Conservation (phyloP, 1,140 invertebrate species). For the Planococcus citri region DNA sequence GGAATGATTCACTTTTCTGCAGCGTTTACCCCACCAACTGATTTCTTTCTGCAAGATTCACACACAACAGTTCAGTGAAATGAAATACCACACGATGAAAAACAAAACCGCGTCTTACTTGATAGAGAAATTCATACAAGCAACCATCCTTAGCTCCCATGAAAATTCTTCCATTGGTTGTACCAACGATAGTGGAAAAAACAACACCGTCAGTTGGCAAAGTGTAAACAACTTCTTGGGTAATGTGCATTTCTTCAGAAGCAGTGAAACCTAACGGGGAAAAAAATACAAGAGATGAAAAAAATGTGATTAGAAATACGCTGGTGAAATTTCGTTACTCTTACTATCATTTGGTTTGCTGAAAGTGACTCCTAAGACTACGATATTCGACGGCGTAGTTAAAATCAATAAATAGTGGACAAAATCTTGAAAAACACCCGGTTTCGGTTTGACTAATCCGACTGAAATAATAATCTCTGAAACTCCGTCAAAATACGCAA, state of each 20-base stretch:
- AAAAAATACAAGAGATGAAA: not conserved
- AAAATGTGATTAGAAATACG: not conserved
- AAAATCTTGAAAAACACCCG: conserved; percentile 73
- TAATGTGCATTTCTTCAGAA: conserved; percentile 72
- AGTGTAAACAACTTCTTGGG: conserved; percentile 86
- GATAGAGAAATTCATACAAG: conserved; percentile 91
- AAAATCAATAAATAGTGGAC: conserved; percentile 86
- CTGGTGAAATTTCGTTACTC: conserved; percentile 23
- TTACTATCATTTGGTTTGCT: conserved; percentile 39
- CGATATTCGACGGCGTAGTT: conserved; percentile 85
- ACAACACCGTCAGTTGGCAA: conserved; percentile 82
- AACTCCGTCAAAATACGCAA: conserved; percentile 85
- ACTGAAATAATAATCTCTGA: conserved; percentile 81
- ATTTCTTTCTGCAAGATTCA: conserved; percentile 49
- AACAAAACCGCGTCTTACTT: conserved; percentile 41
- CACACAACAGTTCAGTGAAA: too few species aligned
- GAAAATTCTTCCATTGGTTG: conserved; percentile 78
- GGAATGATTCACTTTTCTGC: conserved; percentile 90
- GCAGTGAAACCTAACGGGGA: conserved; percentile 9
- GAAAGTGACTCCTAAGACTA: conserved; percentile 69
- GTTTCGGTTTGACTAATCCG: conserved; percentile 71
- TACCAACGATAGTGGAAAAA: conserved; percentile 70
- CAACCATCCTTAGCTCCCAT: conserved; percentile 88
- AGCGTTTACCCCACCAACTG: conserved; percentile 89
- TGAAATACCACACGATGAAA: not conserved